Evolutionary conservation across 2,797 vertebrate genomes (phyloP), one percentile per base, ranked within the genome.

Genomic region (Lepus oiostolus): DNA sequence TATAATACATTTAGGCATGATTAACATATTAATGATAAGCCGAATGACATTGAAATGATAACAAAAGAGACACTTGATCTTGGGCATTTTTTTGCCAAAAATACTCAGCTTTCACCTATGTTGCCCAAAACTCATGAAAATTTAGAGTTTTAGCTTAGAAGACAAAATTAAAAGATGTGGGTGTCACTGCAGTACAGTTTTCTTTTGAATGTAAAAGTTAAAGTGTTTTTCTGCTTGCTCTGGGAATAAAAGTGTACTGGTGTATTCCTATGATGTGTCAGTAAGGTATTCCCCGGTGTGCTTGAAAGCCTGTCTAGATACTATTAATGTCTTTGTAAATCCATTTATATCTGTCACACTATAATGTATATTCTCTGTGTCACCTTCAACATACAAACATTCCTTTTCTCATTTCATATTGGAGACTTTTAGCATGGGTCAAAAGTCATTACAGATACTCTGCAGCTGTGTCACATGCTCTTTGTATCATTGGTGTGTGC

Each of bases 201-300:
- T 93, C 80, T 85, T 93, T 95, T 70, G 22, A 84, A 93, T 77
- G n/a, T 91, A 91, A 93, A 93, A 96, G 52, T 50, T 75, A 87
- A 92, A 95, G 85, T 86, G 63, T 95, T 97, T 90, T 91, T 91
- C 86, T 87, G 42, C 54, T 63, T 92, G 86, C 92, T 95, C 7
- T 93, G 91, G 87, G 84, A 97, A 95, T 96, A 95, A 95, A 93
- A 93, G 70, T 89, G 12, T 97, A 91, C 93, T 35, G 24, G 91
- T 86, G 22, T 95, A 70, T 96, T 95, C 74, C 86, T 90, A 72
- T 96, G 92, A 95, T 85, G 82, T 97, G 94, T 95, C 96, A 94
- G 96, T 95, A 96, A 95, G 93, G 52, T 96, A 97, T 94, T 98
- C 96, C 95, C 96, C 94, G 67, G 89, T 96, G 95, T 93, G 95